phyloP scores from a whole-genome alignment of 1,140 invertebrate species.

The Drosophila yakuba region DNA sequence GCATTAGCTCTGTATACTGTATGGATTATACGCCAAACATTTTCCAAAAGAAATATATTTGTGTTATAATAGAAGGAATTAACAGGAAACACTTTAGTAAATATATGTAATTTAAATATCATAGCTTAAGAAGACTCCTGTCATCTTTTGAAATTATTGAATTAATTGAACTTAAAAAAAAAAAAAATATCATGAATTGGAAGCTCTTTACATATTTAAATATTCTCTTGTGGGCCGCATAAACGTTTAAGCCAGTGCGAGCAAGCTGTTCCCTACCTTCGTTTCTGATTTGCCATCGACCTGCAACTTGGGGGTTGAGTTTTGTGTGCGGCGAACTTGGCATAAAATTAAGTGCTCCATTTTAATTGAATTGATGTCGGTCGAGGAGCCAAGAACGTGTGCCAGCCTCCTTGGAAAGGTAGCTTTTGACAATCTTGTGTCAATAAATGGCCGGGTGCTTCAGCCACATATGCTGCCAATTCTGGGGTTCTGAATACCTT shows the following conservation, averaged over 20 bases:
- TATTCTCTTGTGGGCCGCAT: neutral
- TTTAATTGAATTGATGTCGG: conserved; percentile 78
- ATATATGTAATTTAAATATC: too few relatives aligned
- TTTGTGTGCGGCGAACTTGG: conserved; percentile 73
- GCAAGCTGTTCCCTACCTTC: conserved; percentile 40
- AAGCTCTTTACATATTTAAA: neutral
- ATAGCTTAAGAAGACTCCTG: too few relatives aligned
- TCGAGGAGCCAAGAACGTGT: conserved; percentile 21
- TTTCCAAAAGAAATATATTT: too few relatives aligned
- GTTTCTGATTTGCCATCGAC: conserved; percentile 62
- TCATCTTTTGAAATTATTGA: too few relatives aligned
- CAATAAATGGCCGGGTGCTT: conserved; percentile 57
- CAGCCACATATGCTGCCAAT: conserved; percentile 72
- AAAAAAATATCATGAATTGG: too few relatives aligned
- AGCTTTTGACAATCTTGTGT: conserved; percentile 60
- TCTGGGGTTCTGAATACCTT: conserved; percentile 40
- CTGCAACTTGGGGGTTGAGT: conserved; percentile 41
- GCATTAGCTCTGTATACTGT: too few relatives aligned
- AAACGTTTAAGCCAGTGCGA: conserved; percentile 20
- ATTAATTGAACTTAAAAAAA: too few relatives aligned
- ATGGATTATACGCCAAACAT: neutral
- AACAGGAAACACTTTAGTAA: too few relatives aligned
- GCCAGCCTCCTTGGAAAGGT: conserved; percentile 22
- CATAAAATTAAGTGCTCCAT: conserved; percentile 80
- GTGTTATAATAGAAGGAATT: too few relatives aligned